Evolutionary conservation across 2,797 vertebrate species (phyloP), one percentile per base, ranked within the genome.

Genomic region (Diglossa cyanea): DNA sequence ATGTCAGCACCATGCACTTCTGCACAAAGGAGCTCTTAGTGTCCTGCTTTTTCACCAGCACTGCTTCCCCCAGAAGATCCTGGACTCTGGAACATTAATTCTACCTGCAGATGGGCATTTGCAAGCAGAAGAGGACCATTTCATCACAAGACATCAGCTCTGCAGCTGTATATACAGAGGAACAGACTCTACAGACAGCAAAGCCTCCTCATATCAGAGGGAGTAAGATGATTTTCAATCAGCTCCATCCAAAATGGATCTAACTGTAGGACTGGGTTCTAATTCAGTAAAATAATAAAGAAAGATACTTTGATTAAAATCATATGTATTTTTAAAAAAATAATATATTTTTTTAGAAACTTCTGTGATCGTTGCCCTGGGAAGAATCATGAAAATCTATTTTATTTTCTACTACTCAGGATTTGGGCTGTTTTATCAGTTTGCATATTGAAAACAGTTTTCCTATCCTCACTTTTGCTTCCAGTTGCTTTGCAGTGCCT

Each of bases 371-470:
- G 15, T 54, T 53, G 53, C 47, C 44, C 50, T 54, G 37, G 54
- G 26, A 68, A 65, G 54, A 82, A 76, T 19, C 1, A 42, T 26
- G 74, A 71, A 95, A 94, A 87, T 78, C 44, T 85, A 39, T 81
- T 95, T 90, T 82, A 68, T 80, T 95, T 95, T 90, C 62, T 62
- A 1, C 58, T 94, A 48, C 82, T 35, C 7, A 48, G 80, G 68
- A 55, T 70, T 63, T 81, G 70, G 50, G 44, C 30, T 74, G 47
- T 88, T 95, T 67, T 75, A 90, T 90, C 95, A 85, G 78, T 54
- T 26, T 87, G 84, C 77, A 58, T 88, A 91, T 51, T 57, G 88
- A 94, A 89, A 93, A 85, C 20, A 82, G 48, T 54, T 74, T 88
- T 82, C 16, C 37, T 74, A 42, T 48, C 54, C 65, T 89, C 61